Percentiles rank a stretch among this genome's conserved stretches.
phyloP scores from a whole-genome alignment of 23 tunicate species.

The Diplosoma virens region DNA sequence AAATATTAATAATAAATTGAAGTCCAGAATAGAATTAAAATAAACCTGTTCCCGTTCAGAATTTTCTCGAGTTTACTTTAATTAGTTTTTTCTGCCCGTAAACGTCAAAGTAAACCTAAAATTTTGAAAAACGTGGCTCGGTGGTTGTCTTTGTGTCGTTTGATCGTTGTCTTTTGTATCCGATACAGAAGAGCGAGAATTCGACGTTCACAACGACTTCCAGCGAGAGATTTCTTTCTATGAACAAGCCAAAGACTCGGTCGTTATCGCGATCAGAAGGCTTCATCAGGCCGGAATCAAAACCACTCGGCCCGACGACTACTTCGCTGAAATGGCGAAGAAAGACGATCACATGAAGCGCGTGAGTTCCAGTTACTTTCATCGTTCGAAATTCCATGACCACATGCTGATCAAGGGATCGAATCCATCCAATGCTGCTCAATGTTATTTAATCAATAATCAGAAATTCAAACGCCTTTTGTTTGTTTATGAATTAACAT shows the following conservation, averaged over 20 bases:
- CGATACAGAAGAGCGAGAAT: conserved; percentile 16
- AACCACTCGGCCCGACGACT: conserved; percentile 73
- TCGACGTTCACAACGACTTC: conserved; percentile 85
- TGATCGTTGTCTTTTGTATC: neutral
- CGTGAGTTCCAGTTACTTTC: no score
- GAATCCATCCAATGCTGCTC: no score
- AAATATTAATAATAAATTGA: no score
- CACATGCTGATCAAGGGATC: no score
- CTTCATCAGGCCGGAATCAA: conserved; percentile 53
- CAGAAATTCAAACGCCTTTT: no score
- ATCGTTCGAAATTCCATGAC: no score
- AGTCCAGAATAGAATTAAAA: no score
- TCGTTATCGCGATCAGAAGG: conserved; percentile 31
- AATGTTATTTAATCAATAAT: no score
- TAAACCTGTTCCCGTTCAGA: no score
- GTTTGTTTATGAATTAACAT: no score
- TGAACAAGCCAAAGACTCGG: conserved; percentile 79
- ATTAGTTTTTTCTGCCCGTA: no score
- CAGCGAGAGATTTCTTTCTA: conserved; percentile 81
- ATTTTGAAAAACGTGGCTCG: neutral
- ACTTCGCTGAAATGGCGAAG: conserved; percentile 99
- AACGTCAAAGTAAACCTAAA: neutral
- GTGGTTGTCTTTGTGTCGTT: neutral
- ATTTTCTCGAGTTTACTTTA: no score
- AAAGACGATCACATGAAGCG: conserved; percentile 99